phyloP scores from a whole-genome alignment of 1,140 invertebrate species.

The Octopus sinensis region DNA sequence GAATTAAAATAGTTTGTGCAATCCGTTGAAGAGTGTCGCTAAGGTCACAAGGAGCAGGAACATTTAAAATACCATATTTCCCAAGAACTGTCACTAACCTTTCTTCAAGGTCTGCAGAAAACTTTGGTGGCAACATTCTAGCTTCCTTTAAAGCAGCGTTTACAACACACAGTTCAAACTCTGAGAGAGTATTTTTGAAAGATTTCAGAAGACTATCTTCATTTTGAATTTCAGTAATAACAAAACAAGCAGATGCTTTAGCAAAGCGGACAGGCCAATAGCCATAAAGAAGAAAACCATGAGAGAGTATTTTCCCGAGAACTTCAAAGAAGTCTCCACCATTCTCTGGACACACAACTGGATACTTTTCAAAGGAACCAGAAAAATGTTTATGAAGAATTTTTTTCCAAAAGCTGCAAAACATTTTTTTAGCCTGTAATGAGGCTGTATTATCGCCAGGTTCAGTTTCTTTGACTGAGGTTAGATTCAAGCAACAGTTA shows the following conservation, averaged over 20 bases:
- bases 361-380: slow-evolving; percentile 23
- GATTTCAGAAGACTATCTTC: slow-evolving; percentile 22
- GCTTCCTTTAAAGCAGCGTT: slow-evolving; percentile 21
- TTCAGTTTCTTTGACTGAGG: neutral
- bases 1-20: slow-evolving; percentile 19
- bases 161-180: slow-evolving; percentile 22
- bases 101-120: slow-evolving; percentile 19
- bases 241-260: slow-evolving; percentile 15
- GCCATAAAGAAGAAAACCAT: slow-evolving; percentile 23
- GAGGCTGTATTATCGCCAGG: neutral
- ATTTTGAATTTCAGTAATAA: slow-evolving; percentile 17
- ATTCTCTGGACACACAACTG: slow-evolving; percentile 19
- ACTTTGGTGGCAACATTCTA: slow-evolving; percentile 16
- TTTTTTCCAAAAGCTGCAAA: slow-evolving; percentile 29
- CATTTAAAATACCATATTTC: slow-evolving; percentile 22
- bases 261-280: slow-evolving; percentile 25
- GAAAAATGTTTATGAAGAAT: slow-evolving; percentile 23
- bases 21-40: slow-evolving; percentile 17
- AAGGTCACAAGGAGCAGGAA: slow-evolving; percentile 20
- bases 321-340: slow-evolving; percentile 23
- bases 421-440: neutral
- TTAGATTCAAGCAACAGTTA: neutral
- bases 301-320: slow-evolving; percentile 23
- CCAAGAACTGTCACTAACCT: slow-evolving; percentile 21
- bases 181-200: slow-evolving; percentile 21